These are phyloP conservation scores for Papilio gigon DNA, from an alignment of 2,888 invertebrate species.

Conservation along the genomic window DNA sequence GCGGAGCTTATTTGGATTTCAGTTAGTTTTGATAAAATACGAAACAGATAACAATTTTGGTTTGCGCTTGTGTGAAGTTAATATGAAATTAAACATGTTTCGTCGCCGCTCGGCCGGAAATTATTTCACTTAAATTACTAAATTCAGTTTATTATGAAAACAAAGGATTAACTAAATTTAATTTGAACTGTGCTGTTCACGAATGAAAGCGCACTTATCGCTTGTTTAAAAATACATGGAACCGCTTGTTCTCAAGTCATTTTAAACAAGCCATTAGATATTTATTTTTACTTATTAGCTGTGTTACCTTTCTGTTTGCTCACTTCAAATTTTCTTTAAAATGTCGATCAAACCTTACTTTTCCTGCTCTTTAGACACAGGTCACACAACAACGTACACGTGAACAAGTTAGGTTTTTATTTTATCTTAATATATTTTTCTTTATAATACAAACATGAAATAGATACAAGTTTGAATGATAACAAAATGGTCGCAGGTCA, in stretches of 20 bases:
- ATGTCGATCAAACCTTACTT: too few species aligned
- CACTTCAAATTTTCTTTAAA: too few species aligned
- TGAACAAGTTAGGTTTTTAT: background rate
- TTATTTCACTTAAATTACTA: background rate
- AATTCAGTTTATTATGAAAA: background rate
- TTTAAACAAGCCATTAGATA: background rate
- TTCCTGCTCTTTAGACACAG: too few species aligned
- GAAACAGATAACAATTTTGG: background rate
- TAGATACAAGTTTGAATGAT: background rate
- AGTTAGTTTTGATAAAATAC: background rate
- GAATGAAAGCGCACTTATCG: background rate
- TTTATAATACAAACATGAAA: background rate
- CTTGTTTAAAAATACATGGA: background rate
- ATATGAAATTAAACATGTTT: background rate
- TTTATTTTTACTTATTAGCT: background rate
- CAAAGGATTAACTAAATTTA: background rate
- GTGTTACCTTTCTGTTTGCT: background rate
- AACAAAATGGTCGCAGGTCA: slow-evolving; percentile 4
- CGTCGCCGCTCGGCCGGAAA: background rate
- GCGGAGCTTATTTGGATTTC: background rate
- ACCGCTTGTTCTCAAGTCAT: too few species aligned
- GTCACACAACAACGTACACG: too few species aligned
- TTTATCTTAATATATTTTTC: background rate
- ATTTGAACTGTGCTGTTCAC: background rate
- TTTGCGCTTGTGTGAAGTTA: background rate